Evolutionary conservation across 2,113 vertebrate species (phyloP).

Genomic region (Ciconia stormi): DNA sequence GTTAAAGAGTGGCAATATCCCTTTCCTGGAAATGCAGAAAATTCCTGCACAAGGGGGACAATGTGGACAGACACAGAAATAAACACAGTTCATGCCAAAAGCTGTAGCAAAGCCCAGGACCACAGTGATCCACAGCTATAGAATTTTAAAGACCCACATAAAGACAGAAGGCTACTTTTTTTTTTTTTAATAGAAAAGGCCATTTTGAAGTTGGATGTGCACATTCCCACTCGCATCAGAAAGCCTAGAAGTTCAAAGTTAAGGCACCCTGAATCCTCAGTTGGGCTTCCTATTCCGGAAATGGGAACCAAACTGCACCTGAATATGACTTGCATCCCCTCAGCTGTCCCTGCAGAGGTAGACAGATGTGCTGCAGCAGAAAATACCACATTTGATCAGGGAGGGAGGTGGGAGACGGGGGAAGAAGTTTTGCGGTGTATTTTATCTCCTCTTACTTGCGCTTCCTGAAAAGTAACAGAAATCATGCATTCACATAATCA

Average conservation of each 20-base stretch:
- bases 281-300: not conserved
- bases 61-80: fast-evolving
- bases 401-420: not conserved
- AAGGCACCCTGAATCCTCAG: not conserved
- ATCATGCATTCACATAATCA: not conserved
- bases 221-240: not conserved
- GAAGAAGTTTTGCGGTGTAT: not conserved
- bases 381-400: not conserved
- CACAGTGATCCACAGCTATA: not conserved
- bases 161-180: not conserved
- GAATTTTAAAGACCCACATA: not conserved
- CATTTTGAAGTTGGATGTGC: not conserved
- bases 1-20: not conserved
- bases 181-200: not conserved
- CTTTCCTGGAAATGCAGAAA: not conserved
- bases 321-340: not conserved
- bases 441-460: not conserved
- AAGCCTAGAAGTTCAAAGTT: not conserved
- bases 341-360: not conserved
- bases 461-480: not conserved
- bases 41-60: not conserved
- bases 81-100: not conserved
- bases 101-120: not conserved
- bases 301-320: not conserved
- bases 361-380: not conserved